phyloP scores from a whole-genome alignment of 2,113 vertebrate species.

The Drymodes brunneopygia region DNA sequence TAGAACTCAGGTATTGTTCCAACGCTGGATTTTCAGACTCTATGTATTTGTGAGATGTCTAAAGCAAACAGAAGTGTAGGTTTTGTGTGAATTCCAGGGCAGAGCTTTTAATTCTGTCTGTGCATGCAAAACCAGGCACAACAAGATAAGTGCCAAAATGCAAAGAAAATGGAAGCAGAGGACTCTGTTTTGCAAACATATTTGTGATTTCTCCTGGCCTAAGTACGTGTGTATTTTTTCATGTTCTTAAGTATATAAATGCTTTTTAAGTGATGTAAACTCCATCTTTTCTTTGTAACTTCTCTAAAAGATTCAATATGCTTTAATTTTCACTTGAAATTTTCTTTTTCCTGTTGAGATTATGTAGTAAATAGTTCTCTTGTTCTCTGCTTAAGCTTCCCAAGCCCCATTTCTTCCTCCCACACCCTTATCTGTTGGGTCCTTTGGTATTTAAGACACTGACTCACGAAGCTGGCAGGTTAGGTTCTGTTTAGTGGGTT shows the following conservation, averaged over 20 bases:
- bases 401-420: slow-evolving; percentile 17
- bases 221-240: neutral
- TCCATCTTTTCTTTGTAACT: neutral
- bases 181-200: neutral
- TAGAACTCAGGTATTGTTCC: neutral
- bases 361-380: neutral
- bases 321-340: neutral
- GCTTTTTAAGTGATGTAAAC: neutral
- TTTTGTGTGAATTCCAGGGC: neutral
- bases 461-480: neutral
- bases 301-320: neutral
- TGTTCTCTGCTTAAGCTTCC: neutral
- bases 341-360: slow-evolving; percentile 24
- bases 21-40: neutral
- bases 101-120: neutral
- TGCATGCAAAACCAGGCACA: neutral
- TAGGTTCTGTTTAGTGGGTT: slow-evolving; percentile 16
- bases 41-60: neutral
- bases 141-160: neutral
- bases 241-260: neutral
- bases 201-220: neutral
- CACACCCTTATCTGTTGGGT: slow-evolving; percentile 43
- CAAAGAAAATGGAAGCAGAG: neutral
- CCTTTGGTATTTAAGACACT: slow-evolving; percentile 28
- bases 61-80: neutral